These are phyloP conservation scores for Pteronura brasiliensis DNA, from an alignment of 2,113 vertebrate species.

Conservation along the genomic window DNA sequence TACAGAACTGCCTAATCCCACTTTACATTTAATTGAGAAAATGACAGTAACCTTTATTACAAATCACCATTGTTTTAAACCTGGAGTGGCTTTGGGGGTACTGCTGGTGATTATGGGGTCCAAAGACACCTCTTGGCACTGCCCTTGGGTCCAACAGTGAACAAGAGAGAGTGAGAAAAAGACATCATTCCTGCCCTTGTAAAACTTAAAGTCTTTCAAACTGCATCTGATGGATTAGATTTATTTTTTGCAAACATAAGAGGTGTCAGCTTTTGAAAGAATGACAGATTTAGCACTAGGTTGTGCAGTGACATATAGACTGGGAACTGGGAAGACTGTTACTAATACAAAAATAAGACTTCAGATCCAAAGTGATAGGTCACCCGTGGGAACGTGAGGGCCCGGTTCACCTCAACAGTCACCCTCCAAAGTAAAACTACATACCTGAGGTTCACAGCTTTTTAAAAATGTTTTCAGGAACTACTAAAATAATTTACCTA, in stretches of 20 bases:
- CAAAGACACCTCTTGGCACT: not conserved
- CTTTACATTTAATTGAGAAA: not conserved
- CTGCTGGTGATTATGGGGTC: not conserved
- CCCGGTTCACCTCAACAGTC: not conserved
- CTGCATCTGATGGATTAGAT: not conserved
- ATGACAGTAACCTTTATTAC: not conserved
- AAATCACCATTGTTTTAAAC: not conserved
- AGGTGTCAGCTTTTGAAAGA: not conserved
- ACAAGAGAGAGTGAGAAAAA: not conserved
- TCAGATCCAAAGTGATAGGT: not conserved
- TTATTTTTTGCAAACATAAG: not conserved
- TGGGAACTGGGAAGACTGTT: not conserved
- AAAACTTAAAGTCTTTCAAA: not conserved
- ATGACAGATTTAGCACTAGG: not conserved
- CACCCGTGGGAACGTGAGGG: not conserved
- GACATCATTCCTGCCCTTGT: not conserved
- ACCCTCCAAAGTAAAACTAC: not conserved
- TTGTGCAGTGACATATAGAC: not conserved
- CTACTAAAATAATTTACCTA: conserved; percentile 75
- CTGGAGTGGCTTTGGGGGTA: not conserved
- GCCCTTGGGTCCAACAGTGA: not conserved
- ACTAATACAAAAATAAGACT: not conserved
- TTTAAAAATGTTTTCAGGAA: not conserved
- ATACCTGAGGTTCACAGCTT: not conserved
- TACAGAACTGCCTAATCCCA: not conserved